These are phyloP conservation scores for Triops cancriformis DNA, from an alignment of 1,140 invertebrate species.

Conservation along the genomic window DNA sequence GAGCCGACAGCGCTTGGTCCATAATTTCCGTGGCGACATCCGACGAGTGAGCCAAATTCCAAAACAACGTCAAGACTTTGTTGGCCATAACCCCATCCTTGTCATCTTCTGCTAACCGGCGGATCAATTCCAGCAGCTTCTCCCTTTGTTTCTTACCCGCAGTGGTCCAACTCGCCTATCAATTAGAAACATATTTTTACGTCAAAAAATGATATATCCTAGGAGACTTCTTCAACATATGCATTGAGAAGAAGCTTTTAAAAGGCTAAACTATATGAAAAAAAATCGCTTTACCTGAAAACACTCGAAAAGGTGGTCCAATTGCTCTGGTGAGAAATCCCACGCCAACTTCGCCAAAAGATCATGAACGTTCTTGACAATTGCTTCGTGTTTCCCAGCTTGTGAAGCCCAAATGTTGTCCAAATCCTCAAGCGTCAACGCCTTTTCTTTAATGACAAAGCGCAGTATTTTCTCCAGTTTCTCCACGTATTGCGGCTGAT, in stretches of 20 bases:
- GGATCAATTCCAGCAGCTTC: slow-evolving; percentile 87
- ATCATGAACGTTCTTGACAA: slow-evolving; percentile 95
- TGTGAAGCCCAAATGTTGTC: slow-evolving; percentile 95
- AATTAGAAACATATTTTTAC: background rate
- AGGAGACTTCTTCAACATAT: background rate
- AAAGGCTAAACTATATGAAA: background rate
- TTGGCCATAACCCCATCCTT: slow-evolving; percentile 98
- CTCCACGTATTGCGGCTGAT: slow-evolving; percentile 96
- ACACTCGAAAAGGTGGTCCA: slow-evolving; percentile 95
- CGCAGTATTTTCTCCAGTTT: slow-evolving; percentile 94
- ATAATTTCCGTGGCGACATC: slow-evolving; percentile 95
- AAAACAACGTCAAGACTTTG: slow-evolving; percentile 93
- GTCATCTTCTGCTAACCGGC: slow-evolving; percentile 91
- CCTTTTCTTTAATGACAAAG: slow-evolving; percentile 92
- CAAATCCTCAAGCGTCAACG: slow-evolving; percentile 79
- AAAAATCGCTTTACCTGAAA: slow-evolving; percentile 63
- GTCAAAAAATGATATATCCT: background rate
- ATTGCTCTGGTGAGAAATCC: slow-evolving; percentile 94
- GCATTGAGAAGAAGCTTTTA: slow-evolving; percentile 18
- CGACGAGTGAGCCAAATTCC: slow-evolving; percentile 92
- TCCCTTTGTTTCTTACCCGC: slow-evolving; percentile 94
- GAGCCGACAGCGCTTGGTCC: slow-evolving; percentile 89
- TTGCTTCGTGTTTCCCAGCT: slow-evolving; percentile 85
- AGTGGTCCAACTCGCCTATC: slow-evolving; percentile 84
- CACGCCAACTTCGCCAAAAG: slow-evolving; percentile 91